These are phyloP conservation scores for Lacanobia oleracea DNA, from an alignment of 2,888 invertebrate species.

Conservation along the genomic window DNA sequence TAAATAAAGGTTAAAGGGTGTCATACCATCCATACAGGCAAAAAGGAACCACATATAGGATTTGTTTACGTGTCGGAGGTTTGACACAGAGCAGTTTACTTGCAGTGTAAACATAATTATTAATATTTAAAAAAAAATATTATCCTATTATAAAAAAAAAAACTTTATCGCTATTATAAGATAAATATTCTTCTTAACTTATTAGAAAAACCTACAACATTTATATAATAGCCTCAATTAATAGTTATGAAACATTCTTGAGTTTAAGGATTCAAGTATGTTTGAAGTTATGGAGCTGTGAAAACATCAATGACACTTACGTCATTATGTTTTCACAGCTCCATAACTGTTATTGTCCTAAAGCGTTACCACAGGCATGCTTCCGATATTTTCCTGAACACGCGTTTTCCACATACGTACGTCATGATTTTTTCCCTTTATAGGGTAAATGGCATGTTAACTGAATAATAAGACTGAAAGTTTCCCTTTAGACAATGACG, in stretches of 20 bases:
- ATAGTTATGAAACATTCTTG: neutral
- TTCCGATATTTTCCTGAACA: slow-evolving; percentile 12
- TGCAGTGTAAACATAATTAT: too few relatives aligned
- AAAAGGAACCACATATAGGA: too few relatives aligned
- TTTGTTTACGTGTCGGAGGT: too few relatives aligned
- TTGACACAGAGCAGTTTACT: too few relatives aligned
- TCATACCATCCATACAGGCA: neutral
- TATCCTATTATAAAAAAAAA: too few relatives aligned
- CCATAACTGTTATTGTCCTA: slow-evolving; percentile 5
- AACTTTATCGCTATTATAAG: neutral
- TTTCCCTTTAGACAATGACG: slow-evolving; percentile 77
- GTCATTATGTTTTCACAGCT: neutral
- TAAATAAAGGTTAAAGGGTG: neutral
- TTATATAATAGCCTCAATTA: too few relatives aligned
- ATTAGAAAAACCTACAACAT: too few relatives aligned
- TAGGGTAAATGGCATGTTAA: slow-evolving; percentile 3
- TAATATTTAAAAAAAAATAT: too few relatives aligned
- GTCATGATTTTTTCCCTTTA: slow-evolving; percentile 34
- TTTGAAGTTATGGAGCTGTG: too few relatives aligned
- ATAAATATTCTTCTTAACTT: neutral
- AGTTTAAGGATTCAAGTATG: too few relatives aligned
- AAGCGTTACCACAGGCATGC: neutral
- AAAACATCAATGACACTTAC: too few relatives aligned
- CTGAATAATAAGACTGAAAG: slow-evolving; percentile 21
- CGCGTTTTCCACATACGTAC: slow-evolving; percentile 1